Evolutionary conservation across 2,888 invertebrate genomes (phyloP).

Genomic region (Keiferia lycopersicella): DNA sequence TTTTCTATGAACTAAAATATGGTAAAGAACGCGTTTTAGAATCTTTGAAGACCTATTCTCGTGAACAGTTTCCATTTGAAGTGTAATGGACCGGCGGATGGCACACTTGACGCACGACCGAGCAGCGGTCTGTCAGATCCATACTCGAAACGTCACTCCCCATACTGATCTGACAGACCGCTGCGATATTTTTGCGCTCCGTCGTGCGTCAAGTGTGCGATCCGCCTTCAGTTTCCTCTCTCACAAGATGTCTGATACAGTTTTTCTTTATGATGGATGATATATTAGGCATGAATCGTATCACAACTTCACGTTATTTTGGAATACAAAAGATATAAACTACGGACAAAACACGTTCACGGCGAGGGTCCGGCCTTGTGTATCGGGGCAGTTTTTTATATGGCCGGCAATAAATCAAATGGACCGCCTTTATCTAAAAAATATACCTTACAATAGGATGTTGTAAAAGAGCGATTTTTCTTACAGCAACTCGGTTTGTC

Average conservation of each 20-base stretch:
- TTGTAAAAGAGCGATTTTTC: conserved; percentile 47
- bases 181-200: no score
- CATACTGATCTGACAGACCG: no score
- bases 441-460: conserved; percentile 49
- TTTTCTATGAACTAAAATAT: background rate
- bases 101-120: no score
- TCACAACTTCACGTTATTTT: conserved; percentile 14
- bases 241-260: conserved; percentile 15
- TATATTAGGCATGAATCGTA: conserved; percentile 14
- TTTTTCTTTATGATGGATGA: conserved; percentile 18
- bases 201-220: no score
- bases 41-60: no score
- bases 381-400: conserved; percentile 44
- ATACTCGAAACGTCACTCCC: no score
- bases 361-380: conserved; percentile 29
- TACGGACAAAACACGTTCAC: conserved; percentile 20
- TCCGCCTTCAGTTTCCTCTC: conserved; percentile 1
- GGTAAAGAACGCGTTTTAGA: no score
- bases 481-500: conserved; percentile 48
- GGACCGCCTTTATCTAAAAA: conserved; percentile 51
- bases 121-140: no score
- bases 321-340: conserved; percentile 21
- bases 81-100: background rate
- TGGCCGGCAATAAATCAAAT: conserved; percentile 53
- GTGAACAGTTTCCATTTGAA: conserved; percentile 6